These are phyloP conservation scores for Helicolenus hilgendorfi DNA, from an alignment of 2,797 vertebrate genomes.

Conservation along the genomic window DNA sequence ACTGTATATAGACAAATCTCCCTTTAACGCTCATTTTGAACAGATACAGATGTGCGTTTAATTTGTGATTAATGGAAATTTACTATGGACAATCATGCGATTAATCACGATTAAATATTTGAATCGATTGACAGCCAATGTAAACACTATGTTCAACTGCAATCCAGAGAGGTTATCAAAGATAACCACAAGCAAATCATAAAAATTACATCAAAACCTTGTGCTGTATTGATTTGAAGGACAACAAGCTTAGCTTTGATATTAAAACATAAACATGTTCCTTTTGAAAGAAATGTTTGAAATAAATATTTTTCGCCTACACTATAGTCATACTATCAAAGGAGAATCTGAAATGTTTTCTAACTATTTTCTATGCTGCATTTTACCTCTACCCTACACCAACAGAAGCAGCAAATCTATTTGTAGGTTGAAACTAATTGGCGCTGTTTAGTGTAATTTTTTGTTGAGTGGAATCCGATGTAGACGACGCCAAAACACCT, in stretches of 20 bases:
- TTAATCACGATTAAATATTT: too few species aligned
- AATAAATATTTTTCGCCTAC: not conserved
- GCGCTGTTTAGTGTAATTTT: not conserved
- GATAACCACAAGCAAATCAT: constrained; percentile 1
- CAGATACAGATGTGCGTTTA: too few species aligned
- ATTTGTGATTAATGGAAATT: too few species aligned
- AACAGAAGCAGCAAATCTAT: not conserved
- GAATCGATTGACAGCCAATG: too few species aligned
- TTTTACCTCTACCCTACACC: not conserved
- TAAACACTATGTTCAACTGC: not conserved
- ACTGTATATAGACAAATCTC: too few species aligned
- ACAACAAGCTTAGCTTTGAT: constrained; percentile 39
- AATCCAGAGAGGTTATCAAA: constrained; percentile 13
- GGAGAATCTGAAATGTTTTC: constrained; percentile 1
- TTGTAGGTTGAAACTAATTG: constrained; percentile 1
- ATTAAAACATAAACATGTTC: constrained; percentile 18
- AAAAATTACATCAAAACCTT: constrained; percentile 29
- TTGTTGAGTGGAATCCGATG: constrained; percentile 18
- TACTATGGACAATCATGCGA: too few species aligned
- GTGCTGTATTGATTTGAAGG: constrained; percentile 17
- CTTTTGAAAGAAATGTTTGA: constrained; percentile 22
- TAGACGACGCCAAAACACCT: constrained; percentile 28
- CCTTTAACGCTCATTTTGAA: accelerated
- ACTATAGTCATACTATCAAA: not conserved
- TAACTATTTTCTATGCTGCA: not conserved